Base-by-base conservation (phyloP, 1,140 invertebrate species). In the Zaprionus capensis region DNA sequence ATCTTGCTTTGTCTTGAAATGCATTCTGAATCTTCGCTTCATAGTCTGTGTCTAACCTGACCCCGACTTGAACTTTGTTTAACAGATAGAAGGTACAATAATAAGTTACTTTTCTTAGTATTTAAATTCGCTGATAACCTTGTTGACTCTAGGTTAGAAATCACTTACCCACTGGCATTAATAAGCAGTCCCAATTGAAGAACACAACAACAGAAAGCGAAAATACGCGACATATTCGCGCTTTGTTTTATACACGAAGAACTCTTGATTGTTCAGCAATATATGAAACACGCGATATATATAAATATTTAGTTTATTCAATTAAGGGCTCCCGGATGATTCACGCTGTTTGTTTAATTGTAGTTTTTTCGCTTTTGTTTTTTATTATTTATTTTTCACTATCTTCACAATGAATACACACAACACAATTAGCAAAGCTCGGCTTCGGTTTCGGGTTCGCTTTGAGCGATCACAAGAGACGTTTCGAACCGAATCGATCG, bases 171-270 rank as follows among this genome's bases (percentile, higher is more conserved):
- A 15, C 67, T 73, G 57, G 77, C 83, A 68, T 64, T 71, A 44
- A 83, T 68, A 15, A 83, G 51, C 17, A 88, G n/a, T 51, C 56
- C 83, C 61, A 58, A 73, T 78, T 88, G 83, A 26, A 88, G 24
- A 6, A 83, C 0, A 64, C 70, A 72, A 14, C 51, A 57, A 49
- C 46, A 57, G 38, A 81, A 22, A 17, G 49, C 22, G 22, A 78
- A 65, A 44, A 58, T 9, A 17, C 78, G 86, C 71, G 72, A 26
- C 83, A 87, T 87, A 7, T 62, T 80, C 49, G 36, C 44, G 72
- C 22, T 22, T 58, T 28, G 31, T 74, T 57, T 49, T 4, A 5
- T 51, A 71, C 62, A 14, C 59, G 17, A 61, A 41, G 17, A 28
- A 24, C 2, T 24, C 6, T 78, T 11, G 41, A 24, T 17, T 44